phyloP scores from a whole-genome alignment of 2,888 invertebrate genomes.

The Leucophora obtusa region DNA sequence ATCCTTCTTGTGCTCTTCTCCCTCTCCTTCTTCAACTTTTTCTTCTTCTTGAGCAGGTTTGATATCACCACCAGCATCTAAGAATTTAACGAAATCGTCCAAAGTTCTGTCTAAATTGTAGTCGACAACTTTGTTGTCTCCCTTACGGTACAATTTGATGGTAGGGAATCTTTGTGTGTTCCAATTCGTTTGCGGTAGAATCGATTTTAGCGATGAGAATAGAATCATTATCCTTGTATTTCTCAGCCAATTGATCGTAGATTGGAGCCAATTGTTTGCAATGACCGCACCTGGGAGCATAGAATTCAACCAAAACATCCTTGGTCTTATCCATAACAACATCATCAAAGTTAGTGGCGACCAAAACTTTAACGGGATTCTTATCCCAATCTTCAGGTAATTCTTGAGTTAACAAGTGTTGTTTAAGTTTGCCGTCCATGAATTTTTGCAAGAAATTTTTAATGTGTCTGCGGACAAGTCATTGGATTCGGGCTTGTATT shows the following conservation, averaged over 20 bases:
- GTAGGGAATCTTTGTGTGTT: slow-evolving; percentile 98
- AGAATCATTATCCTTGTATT: slow-evolving; percentile 89
- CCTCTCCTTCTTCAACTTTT: slow-evolving; percentile 70
- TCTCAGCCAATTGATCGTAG: slow-evolving; percentile 96
- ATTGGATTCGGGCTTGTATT: slow-evolving; percentile 90
- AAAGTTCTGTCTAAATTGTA: slow-evolving; percentile 97
- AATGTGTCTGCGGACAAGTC: slow-evolving; percentile 75
- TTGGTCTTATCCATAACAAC: slow-evolving; percentile 92
- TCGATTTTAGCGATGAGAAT: slow-evolving; percentile 99
- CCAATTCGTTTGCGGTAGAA: slow-evolving; percentile 97
- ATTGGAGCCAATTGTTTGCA: slow-evolving; percentile 98
- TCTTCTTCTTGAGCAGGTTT: slow-evolving; percentile 80
- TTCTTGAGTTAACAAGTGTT: slow-evolving; percentile 95
- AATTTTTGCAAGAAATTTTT: slow-evolving; percentile 91
- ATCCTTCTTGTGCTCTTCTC: slow-evolving; percentile 77
- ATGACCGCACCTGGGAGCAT: slow-evolving; percentile 99
- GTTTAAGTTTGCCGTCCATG: slow-evolving; percentile 94
- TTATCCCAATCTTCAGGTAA: slow-evolving; percentile 98
- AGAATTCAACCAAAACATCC: slow-evolving; percentile 98
- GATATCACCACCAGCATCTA: slow-evolving; percentile 93
- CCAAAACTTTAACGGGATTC: slow-evolving; percentile 93
- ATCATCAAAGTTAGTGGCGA: slow-evolving; percentile 96
- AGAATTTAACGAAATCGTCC: slow-evolving; percentile 94
- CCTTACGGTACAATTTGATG: slow-evolving; percentile 95
- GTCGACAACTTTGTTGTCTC: slow-evolving; percentile 91